These are phyloP conservation scores for Rhopalosiphum padi DNA, from an alignment of 1,140 invertebrate genomes.

Conservation along the genomic window DNA sequence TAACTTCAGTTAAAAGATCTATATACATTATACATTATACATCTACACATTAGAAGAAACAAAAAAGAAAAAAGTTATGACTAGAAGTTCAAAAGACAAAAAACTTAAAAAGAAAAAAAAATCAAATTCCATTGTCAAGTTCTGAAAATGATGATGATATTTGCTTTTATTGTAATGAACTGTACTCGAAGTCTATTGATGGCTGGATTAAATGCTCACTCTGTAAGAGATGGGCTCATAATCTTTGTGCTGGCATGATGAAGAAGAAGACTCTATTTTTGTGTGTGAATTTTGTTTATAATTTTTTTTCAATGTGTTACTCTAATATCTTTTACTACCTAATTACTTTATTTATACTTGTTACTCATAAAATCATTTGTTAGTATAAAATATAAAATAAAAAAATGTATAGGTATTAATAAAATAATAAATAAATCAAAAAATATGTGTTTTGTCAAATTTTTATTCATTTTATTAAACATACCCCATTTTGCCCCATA, in stretches of 20 bases:
- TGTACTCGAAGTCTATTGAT: not conserved
- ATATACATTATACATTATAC: too few relatives aligned
- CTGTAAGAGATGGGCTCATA: not conserved
- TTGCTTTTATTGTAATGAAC: not conserved
- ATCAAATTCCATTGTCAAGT: too few relatives aligned
- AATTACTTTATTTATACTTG: too few relatives aligned
- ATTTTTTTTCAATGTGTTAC: not conserved
- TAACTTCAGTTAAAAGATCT: too few relatives aligned
- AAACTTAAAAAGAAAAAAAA: too few relatives aligned
- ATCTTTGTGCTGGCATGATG: slow-evolving; percentile 8
- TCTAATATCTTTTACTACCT: too few relatives aligned
- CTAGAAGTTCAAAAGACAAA: too few relatives aligned
- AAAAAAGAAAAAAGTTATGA: too few relatives aligned
- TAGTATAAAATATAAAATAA: not conserved
- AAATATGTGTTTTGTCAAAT: not conserved
- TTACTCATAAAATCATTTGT: not conserved
- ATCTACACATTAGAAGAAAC: not conserved
- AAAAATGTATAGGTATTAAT: not conserved
- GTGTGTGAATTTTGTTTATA: not conserved
- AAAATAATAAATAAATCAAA: not conserved
- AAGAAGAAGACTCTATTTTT: not conserved
- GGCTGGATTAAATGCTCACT: not conserved
- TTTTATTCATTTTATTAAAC: not conserved
- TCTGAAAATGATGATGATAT: slow-evolving; percentile 13
- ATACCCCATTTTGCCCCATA: not conserved